Base-by-base conservation (phyloP, 1,140 invertebrate genomes). In the Aphelinus certus region DNA sequence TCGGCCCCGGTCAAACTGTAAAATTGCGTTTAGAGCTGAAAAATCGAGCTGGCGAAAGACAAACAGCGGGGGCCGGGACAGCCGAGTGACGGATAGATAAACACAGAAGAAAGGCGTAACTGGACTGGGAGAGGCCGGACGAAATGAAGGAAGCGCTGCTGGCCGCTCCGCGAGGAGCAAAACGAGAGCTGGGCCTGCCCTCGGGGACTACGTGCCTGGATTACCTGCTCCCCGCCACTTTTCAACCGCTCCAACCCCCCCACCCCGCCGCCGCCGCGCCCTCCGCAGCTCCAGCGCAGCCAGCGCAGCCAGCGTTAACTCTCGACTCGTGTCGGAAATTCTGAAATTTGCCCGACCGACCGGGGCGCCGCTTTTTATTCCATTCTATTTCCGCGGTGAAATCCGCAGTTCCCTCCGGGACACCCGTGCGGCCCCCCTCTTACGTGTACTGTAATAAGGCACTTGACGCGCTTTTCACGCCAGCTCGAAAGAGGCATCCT, bases 171-270 rank as follows among this genome's bases (percentile, higher is more conserved):
- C 68, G 58, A 51, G 10, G 56, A 62, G 57, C 51, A 75, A 75
- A 69, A 75, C 43, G 51, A 5, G 45, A 26, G 66, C 6, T 45
- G 48, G 48, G 57, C 4, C 46, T 45, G 80, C 76, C 77, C 76
- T 46, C 45, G 75, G 48, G 79, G 77, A 79, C 80, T 83, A 81
- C 78, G 78, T 77, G 76, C 72, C 57, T 68, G 65, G 76, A 77
- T 77, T 77, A 75, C 76, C 5, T 62, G 67, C 60, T 75, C 67
- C 48, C 67, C 47, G 9, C 55, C 57, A 66, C 64, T 77, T 76
- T 70, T 77, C 68, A 74, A 57, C 46, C 47, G 46, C 26, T 26
- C 26, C 26, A 26, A 26, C 26, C 26, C 0, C 26, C 26, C 26
- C 26, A 0, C 26, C 26, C 26, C 26, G 26, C 26, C 26, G 26